Conservation (phyloP, 1,140 invertebrate species). For the Polypedilum pembai region DNA sequence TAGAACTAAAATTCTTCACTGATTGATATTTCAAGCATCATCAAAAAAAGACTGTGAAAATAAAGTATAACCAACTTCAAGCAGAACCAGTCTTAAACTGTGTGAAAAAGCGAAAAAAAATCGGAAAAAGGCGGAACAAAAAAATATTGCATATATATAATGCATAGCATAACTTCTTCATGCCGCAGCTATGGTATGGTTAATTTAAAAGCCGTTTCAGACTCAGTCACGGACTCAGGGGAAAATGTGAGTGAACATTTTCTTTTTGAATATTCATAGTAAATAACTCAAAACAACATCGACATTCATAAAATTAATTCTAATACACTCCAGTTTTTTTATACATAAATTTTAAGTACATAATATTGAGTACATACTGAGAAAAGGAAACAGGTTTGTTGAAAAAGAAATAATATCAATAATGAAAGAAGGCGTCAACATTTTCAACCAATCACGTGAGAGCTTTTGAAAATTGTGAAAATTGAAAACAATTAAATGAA, state of each 20-base stretch:
- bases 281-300: too few relatives aligned
- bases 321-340: too few relatives aligned
- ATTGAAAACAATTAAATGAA: background rate
- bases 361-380: too few relatives aligned
- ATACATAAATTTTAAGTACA: too few relatives aligned
- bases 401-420: background rate
- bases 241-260: background rate
- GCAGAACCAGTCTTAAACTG: conserved; percentile 20
- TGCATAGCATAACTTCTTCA: conserved; percentile 24
- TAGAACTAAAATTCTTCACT: background rate
- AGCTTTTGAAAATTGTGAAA: background rate
- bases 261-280: too few relatives aligned
- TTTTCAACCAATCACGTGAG: background rate
- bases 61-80: conserved; percentile 23
- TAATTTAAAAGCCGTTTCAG: conserved; percentile 23
- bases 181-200: conserved; percentile 17
- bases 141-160: conserved; percentile 6
- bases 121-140: conserved; percentile 24
- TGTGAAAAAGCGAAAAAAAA: conserved; percentile 23
- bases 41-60: conserved; percentile 24
- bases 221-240: background rate
- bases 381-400: background rate
- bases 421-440: background rate
- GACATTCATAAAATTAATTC: too few relatives aligned
- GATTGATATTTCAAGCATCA: background rate